A percentile compares a stretch with the other conserved stretches of the same genome.
Evolutionary conservation across 2,888 invertebrate genomes (phyloP).

Genomic region (Pyrrhosoma nymphula): DNA sequence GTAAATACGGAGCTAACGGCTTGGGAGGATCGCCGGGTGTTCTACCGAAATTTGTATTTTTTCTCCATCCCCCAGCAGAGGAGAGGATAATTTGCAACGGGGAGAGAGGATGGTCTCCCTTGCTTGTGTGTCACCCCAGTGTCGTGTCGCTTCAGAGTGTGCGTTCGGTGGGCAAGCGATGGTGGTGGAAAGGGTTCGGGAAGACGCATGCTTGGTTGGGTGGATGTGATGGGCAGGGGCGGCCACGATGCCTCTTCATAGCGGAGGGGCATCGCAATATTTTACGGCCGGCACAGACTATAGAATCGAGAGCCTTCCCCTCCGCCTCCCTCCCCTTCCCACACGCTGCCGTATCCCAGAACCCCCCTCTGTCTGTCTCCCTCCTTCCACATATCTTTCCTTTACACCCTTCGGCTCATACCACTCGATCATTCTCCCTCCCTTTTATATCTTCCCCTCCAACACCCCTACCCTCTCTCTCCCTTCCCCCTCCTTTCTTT

Average conservation of each 20-base stretch:
- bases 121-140: background rate
- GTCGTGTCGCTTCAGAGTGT: background rate
- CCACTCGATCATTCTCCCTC: background rate
- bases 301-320: background rate
- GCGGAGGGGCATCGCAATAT: background rate
- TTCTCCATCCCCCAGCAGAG: background rate
- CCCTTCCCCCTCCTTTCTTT: background rate
- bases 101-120: too few species aligned
- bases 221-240: background rate
- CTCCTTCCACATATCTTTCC: background rate
- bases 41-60: too few species aligned
- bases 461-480: too few species aligned
- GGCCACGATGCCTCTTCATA: background rate
- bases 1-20: too few species aligned
- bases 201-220: background rate
- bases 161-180: background rate
- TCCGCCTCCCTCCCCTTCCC: background rate
- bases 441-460: background rate
- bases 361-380: background rate
- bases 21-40: too few species aligned
- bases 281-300: background rate
- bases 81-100: too few species aligned
- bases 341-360: background rate
- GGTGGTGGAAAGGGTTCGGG: background rate
- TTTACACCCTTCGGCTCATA: conserved; percentile 30